Evolutionary conservation across 2,888 invertebrate species (phyloP), one percentile per base, ranked within the genome.

Genomic region (Polydrusus tereticollis): DNA sequence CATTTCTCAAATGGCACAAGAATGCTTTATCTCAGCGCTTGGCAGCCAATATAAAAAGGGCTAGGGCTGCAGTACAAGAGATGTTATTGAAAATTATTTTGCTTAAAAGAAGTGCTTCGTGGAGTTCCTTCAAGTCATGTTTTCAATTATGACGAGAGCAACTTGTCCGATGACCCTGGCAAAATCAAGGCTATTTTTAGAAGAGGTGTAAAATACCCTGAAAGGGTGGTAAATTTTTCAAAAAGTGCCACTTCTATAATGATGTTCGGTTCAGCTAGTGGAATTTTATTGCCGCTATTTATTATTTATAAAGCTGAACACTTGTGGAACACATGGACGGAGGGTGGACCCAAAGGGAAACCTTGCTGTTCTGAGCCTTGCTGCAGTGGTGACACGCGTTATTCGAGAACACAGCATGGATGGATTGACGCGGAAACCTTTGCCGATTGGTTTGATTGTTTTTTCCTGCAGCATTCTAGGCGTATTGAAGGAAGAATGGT

Each of bases 361-460:
- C 43, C n/a, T 7, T 16, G 14, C 20, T 16, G 50, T 21, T 21
- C 50, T 21, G 50, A 21, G 23, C 50, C 20, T 50, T 50, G 50
- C 21, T 50, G 50, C 21, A 50, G 50, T 50, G 21, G 20, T 50
- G 20, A 23, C 21, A 21, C 50, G 5, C 21, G 33, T 58, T 58
- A 58, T 33, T 33, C 36, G n/a, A 58, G 58, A 29, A 36, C 58
- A 18, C 16, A 58, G 18, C 38, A 33, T 10, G 33, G 33, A 33
- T 33, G 33, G 58, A 36, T 58, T 38, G 58, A 58, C 38, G 8
- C 58, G 16, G 33, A 33, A 58, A 36, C 36, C 58, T 58, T 58
- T 58, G 33, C 33, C 33, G 58, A 58, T 20, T 58, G 33, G 58
- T 33, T 50, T 50, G 50, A 50, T 20, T 50, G 21, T 10, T 50